Evolutionary conservation across 2,113 vertebrate species (phyloP), one percentile per base, ranked within the genome.

Genomic region (Vulpes lagopus): DNA sequence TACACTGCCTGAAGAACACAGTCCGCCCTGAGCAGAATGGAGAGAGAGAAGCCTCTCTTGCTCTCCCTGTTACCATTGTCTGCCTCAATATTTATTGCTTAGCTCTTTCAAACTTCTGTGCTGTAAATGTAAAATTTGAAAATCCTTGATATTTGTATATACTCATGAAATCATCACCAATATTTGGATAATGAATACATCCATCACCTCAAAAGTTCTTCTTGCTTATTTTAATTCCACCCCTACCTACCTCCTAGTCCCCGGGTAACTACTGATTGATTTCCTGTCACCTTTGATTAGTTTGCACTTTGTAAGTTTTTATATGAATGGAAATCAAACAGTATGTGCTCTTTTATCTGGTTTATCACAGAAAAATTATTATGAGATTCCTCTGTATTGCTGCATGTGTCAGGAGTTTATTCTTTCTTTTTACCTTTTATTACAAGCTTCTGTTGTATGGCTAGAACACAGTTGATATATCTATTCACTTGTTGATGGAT

Each of bases 281-380:
- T 80, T 95, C 88, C 22, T 65, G 23, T 49, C 5, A 7, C 0
- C 67, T 23, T 2, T 38, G 74, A 38, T 82, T 80, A 69, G 3
- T 81, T 59, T 91, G 6, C 0, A 69, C 35, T 62, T 95, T 84
- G 55, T 91, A 76, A 15, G 81, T 83, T 53, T 86, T 92, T 64
- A 32, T 53, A 55, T 30, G 93, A 78, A 43, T 49, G 14, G 73
- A 95, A 82, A 87, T 49, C 17, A 80, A 57, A 71, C 11, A 64
- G 16, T 17, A 76, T n/a, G 43, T 71, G 1, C 8, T 30, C 9
- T 78, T 69, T 64, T 53, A 55, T 59, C 8, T 91, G 30, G 8
- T 86, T 89, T 71, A 60, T 69, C 9, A 62, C 43, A 32, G 19
- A 51, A 73, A 62, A 87, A 83, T 78, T 62, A 59, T 82, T 69